Evolutionary conservation across 2,113 vertebrate genomes (phyloP), one percentile per base, ranked within the genome.

Genomic region (Seriola dumerili): DNA sequence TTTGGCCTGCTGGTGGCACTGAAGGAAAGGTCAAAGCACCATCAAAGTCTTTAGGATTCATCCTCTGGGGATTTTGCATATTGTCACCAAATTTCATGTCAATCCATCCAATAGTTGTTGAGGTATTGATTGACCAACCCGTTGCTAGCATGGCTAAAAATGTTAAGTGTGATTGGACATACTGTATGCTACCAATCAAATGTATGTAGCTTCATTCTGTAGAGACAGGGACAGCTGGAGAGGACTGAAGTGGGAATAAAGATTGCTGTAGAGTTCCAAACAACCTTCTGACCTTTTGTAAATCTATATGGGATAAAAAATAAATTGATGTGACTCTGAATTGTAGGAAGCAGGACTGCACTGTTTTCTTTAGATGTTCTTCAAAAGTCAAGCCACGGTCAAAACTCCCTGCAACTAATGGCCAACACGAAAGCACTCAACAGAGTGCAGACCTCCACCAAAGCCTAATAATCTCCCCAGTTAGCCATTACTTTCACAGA

Each of bases 391-490:
- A 57, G 34, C 54, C 29, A 55, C 72, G 68, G 57, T 78, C 63
- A 69, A 58, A 70, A 69, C 38, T 50, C 55, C 10, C 64, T 69
- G 69, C 69, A 63, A 74, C 70, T 78, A 83, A 82, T 78, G 80
- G 59, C 52, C 65, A 62, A 75, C 62, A 78, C 66, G 21, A 66
- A 71, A 78, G 52, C 58, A 17, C 65, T 74, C 29, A 69, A 32
- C 46, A 59, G 9, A 40, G 21, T 58, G 29, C 80, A 71, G 81
- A 75, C 62, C 46, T 72, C 68, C 50, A 68, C 38, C 36, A 42
- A 85, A 23, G 59, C 40, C 72, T 72, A 66, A 77, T 82, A 79
- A 80, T 82, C 65, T 72, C 81, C 78, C 32, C 64, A 46, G 77
- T 88, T 66, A 71, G 66, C 74, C 36, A 66, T 79, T 62, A 79